Evolutionary conservation across 2,888 invertebrate species (phyloP), one percentile per base, ranked within the genome.

Genomic region (Eristalis pertinax): DNA sequence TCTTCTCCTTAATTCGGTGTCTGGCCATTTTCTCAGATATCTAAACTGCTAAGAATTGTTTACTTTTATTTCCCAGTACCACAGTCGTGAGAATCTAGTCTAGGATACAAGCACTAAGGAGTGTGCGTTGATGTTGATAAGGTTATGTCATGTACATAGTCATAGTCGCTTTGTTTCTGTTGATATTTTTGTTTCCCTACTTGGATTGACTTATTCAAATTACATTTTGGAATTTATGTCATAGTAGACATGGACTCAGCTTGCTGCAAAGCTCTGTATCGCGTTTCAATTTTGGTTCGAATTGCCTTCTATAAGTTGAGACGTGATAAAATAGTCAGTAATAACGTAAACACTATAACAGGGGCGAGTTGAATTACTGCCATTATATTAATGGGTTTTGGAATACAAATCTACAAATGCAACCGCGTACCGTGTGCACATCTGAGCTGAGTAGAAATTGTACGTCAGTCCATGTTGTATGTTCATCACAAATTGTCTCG

Each of bases 181-280:
- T 29, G n/a, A 50, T 64, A 65, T 79, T 84, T 74, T 73, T 83
- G 83, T 79, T 76, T 79, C 69, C 60, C 78, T 69, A 67, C 62
- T 87, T 76, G 84, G 87, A 87, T 84, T 87, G 84, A 84, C 80
- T 87, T n/a, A n/a, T n/a, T 87, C 79, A 87, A 87, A 87, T 87
- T 87, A 75, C 84, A 84, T 87, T 80, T 79, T 56, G 32, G 75
- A 38, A 77, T 73, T 75, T 79, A 83, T 79, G 62, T 70, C 82
- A 26, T 83, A 19, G 29, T 38, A 43, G n/a, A 60, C 24, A 26
- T n/a, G 22, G 5, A 50, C 50, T 50, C 50, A 50, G 19, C 19
- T 56, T 56, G 10, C 19, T 56, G 15, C 19, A 56, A 19, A 5
- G 22, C 13, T n/a, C 19, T 43, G 43, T 4, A 43, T 50, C n/a